Conservation (phyloP, 1,140 invertebrate genomes). For the Bombus cullumanus region DNA sequence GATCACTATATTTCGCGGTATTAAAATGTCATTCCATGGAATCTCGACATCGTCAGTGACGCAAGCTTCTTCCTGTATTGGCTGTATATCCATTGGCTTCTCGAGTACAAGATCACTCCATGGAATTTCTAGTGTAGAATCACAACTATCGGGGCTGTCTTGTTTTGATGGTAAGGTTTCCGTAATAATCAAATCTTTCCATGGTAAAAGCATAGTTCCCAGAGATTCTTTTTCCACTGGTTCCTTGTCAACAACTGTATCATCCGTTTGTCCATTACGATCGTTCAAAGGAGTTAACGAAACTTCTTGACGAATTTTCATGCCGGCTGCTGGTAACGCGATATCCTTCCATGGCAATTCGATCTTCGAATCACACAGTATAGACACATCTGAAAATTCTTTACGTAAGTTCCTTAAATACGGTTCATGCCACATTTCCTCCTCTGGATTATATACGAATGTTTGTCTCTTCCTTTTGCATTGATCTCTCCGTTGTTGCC, state of each 20-base stretch:
- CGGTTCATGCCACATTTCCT: conserved; percentile 70
- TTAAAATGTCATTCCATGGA: conserved; percentile 74
- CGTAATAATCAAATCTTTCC: conserved; percentile 71
- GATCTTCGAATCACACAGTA: conserved; percentile 69
- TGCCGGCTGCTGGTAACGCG: conserved; percentile 56
- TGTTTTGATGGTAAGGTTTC: conserved; percentile 38
- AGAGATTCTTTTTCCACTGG: conserved; percentile 50
- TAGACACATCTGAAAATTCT: conserved; percentile 66
- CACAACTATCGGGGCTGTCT: conserved; percentile 44
- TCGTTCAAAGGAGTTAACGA: neutral
- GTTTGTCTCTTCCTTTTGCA: conserved; percentile 64
- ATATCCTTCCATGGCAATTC: conserved; percentile 77
- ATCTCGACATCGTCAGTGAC: conserved; percentile 70
- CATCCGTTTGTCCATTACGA: neutral
- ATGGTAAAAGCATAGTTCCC: conserved; percentile 66
- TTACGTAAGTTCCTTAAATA: conserved; percentile 67
- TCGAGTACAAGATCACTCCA: conserved; percentile 70
- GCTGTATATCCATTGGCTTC: conserved; percentile 60
- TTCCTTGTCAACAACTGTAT: conserved; percentile 19
- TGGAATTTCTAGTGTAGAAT: conserved; percentile 72
- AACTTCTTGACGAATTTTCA: conserved; percentile 62
- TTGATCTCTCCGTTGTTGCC: conserved; percentile 16
- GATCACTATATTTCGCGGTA: conserved; percentile 71
- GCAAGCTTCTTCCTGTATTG: conserved; percentile 50
- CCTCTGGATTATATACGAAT: conserved; percentile 67